Evolutionary conservation across 2,888 invertebrate genomes (phyloP).

Genomic region (Rhabditophanes sp.): DNA sequence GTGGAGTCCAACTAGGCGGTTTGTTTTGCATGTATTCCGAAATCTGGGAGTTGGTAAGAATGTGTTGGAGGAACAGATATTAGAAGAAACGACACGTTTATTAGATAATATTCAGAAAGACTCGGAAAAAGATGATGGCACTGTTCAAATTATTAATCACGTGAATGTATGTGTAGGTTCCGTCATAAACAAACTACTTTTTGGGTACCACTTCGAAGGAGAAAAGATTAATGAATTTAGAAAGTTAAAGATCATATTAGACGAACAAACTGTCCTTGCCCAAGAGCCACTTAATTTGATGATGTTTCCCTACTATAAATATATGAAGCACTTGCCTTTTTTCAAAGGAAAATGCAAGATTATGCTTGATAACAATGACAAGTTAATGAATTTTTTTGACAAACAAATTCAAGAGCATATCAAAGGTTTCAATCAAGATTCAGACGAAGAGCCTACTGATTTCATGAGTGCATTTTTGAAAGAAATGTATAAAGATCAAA

Average conservation of each 20-base stretch:
- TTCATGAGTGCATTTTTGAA: conserved; percentile 6
- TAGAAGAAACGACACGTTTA: conserved; percentile 4
- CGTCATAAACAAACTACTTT: conserved; percentile 2
- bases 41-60: conserved; percentile 11
- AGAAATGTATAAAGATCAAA: not conserved
- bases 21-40: conserved; percentile 7
- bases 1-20: conserved; percentile 9
- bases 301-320: no score
- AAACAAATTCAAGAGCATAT: no score
- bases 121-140: no score
- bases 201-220: conserved; percentile 5
- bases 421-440: no score
- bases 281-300: no score
- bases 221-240: not conserved
- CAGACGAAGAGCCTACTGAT: conserved; percentile 6
- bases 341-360: no score
- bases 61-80: conserved; percentile 8
- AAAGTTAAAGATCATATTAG: no score
- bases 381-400: no score
- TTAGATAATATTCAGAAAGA: not conserved
- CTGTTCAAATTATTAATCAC: not conserved
- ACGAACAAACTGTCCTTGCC: no score
- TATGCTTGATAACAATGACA: no score
- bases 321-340: no score
- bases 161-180: conserved; percentile 5